Evolutionary conservation across 2,797 vertebrate genomes (phyloP), one percentile per base, ranked within the genome.

Genomic region (Valencia hispanica): DNA sequence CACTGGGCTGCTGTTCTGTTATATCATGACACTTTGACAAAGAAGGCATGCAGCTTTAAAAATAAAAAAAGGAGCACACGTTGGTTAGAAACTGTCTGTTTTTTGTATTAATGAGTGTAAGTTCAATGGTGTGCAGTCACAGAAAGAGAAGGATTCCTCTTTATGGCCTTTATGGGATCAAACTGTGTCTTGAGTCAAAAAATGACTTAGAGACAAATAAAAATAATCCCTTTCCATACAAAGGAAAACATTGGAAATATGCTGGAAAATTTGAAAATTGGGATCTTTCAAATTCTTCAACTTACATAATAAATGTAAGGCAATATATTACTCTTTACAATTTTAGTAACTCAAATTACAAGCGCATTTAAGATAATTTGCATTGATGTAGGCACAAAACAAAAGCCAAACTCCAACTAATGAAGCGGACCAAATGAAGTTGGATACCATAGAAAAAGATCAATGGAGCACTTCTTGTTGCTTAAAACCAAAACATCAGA

Each of bases 81-180:
- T 20, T 61, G 59, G 59, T 61, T 20, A 39, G 34, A 39, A 65
- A 36, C 9, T 39, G 17, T 20, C 12, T 63, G 41, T 70, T 48
- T 61, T 36, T 32, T 8, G 6, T 66, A 51, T 25, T 66, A 82
- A 85, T 79, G 61, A 74, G 27, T n/a, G 18, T 45, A 53, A 2
- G 6, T 53, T 73, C 0, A 11, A 15, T 51, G 14, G 34, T 48
- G 70, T 72, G 20, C 12, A 76, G 53, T 50, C 25, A 55, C 1
- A 17, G 55, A 41, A 70, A n/a, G 63, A n/a, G 59, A 61, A n/a
- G 48, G 61, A 86, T 30, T 80, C 77, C 68, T 51, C 41, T 73
- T n/a, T 6, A n/a, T 70, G 72, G 74, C 47, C 72, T 41, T 22
- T 27, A 48, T 61, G 74, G 53, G 74, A 77, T 72, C 17, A 63